Base-by-base conservation (phyloP, 2,888 invertebrate genomes). In the Cheilosia urbana region DNA sequence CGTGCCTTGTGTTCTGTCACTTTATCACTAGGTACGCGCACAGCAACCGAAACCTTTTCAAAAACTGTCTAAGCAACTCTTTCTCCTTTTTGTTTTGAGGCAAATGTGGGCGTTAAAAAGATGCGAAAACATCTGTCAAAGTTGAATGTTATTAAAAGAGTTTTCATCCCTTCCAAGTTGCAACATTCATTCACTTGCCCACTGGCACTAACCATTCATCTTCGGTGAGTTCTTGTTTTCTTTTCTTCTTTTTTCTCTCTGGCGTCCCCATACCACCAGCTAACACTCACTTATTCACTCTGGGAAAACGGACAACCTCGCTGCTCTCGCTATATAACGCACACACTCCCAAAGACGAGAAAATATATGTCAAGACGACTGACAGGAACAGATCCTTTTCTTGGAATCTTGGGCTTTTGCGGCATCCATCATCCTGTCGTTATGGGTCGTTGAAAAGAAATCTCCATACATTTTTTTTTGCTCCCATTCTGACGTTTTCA, bases 321-420 rank as follows among this genome's bases (percentile, higher is more conserved):
- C 49, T 62, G 68, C 49, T 34, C 40, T 58, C 60, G 27, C 72
- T 27, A n/a, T 24, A 60, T 34, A 81, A 6, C 4, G 27, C 17
- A 47, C n/a, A 17, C n/a, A 9, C 6, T 17, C 17, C 1, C n/a
- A 47, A 42, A 42, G 15, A 42, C n/a, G n/a, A 58, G 55, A 55
- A 81, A 81, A 84, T 80, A 58, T 76, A 77, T 85, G 85, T 81
- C 85, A 85, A 77, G 85, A 81, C 85, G 42, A 81, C 85, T 85
- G 85, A 85, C 85, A 85, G 85, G 81, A 85, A 85, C 85, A 85
- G 85, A 85, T 85, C 85, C 85, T 85, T 85, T 85, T 85, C 81
- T 85, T 81, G 76, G 85, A 85, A 85, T 81, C 81, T 81, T 81
- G 81, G 85, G 85, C 85, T 85, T 85, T 81, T 85, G 85, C 85